Evolutionary conservation across 2,888 invertebrate species (phyloP), one percentile per base, ranked within the genome.

Genomic region (Branchipolynoe longqiensis): DNA sequence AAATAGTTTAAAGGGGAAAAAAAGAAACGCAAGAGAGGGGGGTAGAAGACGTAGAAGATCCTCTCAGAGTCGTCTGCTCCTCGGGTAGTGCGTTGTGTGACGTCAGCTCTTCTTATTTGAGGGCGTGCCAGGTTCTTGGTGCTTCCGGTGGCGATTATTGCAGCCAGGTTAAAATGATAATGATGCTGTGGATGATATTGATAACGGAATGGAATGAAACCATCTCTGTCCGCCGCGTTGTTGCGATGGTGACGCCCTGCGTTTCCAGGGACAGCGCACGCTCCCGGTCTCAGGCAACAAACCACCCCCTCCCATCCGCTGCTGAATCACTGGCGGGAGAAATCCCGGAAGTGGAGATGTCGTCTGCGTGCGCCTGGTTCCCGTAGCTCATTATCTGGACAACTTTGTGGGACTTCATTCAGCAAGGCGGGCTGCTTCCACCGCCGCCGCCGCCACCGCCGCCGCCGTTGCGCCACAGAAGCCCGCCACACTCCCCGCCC

Each of bases 351-450:
- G 69, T 69, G 69, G 22, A 38, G n/a, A 12, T 31, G 33, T 4
- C 14, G 64, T 33, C 33, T 8, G 64, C 3, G 64, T 18, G 69
- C 69, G 69, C 25, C 33, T 14, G 36, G 36, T n/a, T 38, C 14
- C n/a, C 69, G 62, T 62, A 8, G 48, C 69, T 33, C 69, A 69
- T 69, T 69, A 69, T 69, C 69, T 38, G 62, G 62, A 31, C 28
- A n/a, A 3, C 62, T 48, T 69, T 69, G 38, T 33, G 38, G 69
- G 69, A 69, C 69, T 69, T 69, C 58, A 25, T 25, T 4, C 12
- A 4, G 4, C 58, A 25, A 18, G 36, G 18, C n/a, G 36, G n/a
- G 36, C 14, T 58, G 14, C 4, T 14, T 58, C 25, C 58, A n/a
- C 14, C 58, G n/a, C 58, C 12, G 69, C 69, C 36, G 69, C 36